Evolutionary conservation across 2,888 invertebrate species (phyloP), one percentile per base, ranked within the genome.

Genomic region (Scotopteryx bipunctaria): DNA sequence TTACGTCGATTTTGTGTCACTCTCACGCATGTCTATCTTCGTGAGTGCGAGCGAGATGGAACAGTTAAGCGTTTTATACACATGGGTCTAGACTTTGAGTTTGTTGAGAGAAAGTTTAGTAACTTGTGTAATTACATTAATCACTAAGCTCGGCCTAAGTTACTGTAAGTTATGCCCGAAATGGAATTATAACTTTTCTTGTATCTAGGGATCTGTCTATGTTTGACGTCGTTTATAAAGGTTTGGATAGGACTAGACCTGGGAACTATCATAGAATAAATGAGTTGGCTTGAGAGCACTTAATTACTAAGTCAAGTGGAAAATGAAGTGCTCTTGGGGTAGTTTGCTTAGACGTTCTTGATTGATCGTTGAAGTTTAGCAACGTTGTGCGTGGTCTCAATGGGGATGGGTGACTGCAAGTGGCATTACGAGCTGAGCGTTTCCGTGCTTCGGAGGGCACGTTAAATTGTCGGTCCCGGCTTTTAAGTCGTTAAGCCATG

Each of bases 61-160:
- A 45, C 53, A 57, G 58, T 57, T 55, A 54, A 64, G 61, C 63
- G 25, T 25, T 38, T 19, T 38, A 46, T 49, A 60, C 52, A 47
- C 50, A 53, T 59, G 65, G 67, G 66, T 73, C 69, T 71, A 69
- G 71, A 73, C 72, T 70, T 64, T n/a, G n/a, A n/a, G n/a, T n/a
- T n/a, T 61, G 71, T 73, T 65, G 51, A 69, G 82, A 75, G 85
- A 85, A 84, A 85, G 85, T 83, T 64, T 47, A 52, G 57, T 54
- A 56, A 54, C 40, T 42, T 60, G 48, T 42, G 55, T 63, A 57
- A 60, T 55, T 63, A 44, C 40, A 55, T 59, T 57, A 61, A 61
- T 61, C 52, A 61, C 25, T 29, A 43, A 43, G 47, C 42, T 46
- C 23, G 15, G 32, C 31, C 31, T 31, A 44, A 55, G 48, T 55